Conservation (phyloP, 2,797 vertebrate genomes). For the Sebastes oblongus region DNA sequence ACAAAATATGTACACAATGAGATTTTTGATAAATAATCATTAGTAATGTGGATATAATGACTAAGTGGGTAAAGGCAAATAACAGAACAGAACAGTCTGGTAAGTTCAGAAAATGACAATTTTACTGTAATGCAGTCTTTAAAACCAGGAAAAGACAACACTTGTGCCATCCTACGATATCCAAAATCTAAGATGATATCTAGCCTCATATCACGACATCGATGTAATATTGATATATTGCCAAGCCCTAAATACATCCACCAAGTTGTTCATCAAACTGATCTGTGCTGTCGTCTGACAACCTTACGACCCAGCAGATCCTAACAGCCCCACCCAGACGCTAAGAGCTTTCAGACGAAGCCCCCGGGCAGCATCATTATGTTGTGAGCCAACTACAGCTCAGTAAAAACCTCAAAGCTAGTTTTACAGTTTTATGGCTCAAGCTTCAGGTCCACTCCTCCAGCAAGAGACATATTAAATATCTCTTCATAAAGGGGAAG, state of each 20-base stretch:
- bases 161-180: no score
- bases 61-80: no score
- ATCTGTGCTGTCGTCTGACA: background rate
- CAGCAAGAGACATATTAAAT: background rate
- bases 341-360: conserved; percentile 2
- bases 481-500: background rate
- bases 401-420: conserved; percentile 49
- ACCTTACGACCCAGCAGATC: background rate
- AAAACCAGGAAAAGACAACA: no score
- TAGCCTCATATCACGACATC: no score
- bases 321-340: conserved; percentile 3
- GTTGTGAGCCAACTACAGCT: background rate
- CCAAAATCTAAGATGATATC: no score
- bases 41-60: no score
- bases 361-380: conserved; percentile 21
- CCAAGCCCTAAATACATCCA: background rate
- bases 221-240: no score
- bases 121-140: no score
- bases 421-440: conserved; percentile 31
- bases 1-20: no score
- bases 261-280: background rate
- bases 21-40: no score
- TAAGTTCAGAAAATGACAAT: no score
- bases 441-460: background rate
- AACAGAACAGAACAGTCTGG: no score